phyloP scores from a whole-genome alignment of 2,888 invertebrate genomes.

The Morpho helenor region DNA sequence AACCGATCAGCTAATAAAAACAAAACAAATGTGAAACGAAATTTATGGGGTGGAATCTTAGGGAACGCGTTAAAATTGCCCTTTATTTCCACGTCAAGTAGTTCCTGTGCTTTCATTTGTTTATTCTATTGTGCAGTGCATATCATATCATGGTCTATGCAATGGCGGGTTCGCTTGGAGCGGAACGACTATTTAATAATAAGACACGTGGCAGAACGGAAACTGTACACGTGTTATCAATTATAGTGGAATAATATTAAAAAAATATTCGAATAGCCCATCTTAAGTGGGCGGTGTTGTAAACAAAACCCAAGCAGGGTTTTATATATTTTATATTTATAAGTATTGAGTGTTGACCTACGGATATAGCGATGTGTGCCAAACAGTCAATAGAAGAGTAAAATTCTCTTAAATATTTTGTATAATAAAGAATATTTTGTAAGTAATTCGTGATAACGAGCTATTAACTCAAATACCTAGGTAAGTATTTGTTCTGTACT shows the following conservation, averaged over 20 bases:
- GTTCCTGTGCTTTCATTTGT: conserved; percentile 47
- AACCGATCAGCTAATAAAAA: no score
- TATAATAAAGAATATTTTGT: no score
- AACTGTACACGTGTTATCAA: conserved; percentile 72
- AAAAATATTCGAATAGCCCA: conserved; percentile 47
- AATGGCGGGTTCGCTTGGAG: conserved; percentile 36
- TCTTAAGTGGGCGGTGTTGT: conserved; percentile 50
- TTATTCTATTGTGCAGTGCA: conserved; percentile 39
- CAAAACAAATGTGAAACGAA: no score
- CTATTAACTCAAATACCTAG: no score
- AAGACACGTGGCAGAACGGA: conserved; percentile 71
- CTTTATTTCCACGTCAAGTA: conserved; percentile 51
- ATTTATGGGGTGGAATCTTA: background rate
- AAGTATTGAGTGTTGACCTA: conserved; percentile 6
- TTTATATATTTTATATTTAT: background rate
- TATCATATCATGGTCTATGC: conserved; percentile 36
- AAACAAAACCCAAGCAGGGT: conserved; percentile 27
- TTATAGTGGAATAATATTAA: conserved; percentile 57
- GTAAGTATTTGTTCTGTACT: no score
- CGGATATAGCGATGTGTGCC: background rate
- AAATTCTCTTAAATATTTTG: no score
- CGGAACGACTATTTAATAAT: conserved; percentile 69
- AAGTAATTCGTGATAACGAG: no score
- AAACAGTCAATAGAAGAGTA: no score
- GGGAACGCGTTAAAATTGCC: conserved; percentile 39